These are phyloP conservation scores for Drosophila bifasciata DNA, from an alignment of 1,140 invertebrate genomes.

Conservation along the genomic window DNA sequence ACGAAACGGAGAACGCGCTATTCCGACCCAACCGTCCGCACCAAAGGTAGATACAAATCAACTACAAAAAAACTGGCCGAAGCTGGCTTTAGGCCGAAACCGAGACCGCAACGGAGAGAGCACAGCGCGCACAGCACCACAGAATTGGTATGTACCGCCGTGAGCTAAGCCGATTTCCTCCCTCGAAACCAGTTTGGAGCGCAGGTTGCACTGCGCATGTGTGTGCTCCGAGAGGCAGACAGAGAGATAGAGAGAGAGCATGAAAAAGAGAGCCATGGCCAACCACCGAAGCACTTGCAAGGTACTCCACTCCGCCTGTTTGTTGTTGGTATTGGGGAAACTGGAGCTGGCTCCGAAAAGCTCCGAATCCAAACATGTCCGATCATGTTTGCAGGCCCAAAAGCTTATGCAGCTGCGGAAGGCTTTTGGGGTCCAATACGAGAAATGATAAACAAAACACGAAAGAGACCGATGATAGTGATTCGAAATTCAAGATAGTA, in stretches of 20 bases:
- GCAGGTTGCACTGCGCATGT: conserved; percentile 72
- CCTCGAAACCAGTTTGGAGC: conserved; percentile 79
- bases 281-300: conserved; percentile 42
- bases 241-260: conserved; percentile 16
- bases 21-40: conserved; percentile 76
- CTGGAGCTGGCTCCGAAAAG: conserved; percentile 9
- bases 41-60: conserved; percentile 82
- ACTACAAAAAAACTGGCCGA: conserved; percentile 65
- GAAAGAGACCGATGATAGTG: background rate
- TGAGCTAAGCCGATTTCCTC: conserved; percentile 65
- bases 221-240: conserved; percentile 6
- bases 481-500: background rate
- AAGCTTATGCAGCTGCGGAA: conserved; percentile 15
- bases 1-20: conserved; percentile 41
- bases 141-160: conserved; percentile 56
- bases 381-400: conserved; percentile 17
- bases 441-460: conserved; percentile 1
- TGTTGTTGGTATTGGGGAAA: conserved; percentile 9
- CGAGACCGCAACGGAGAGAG: conserved; percentile 21
- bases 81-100: conserved; percentile 57
- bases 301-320: conserved; percentile 24
- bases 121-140: conserved; percentile 21
- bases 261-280: conserved; percentile 44
- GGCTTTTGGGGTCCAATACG: conserved; percentile 11
- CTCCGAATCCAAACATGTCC: conserved; percentile 11